Conservation (phyloP, 1,140 invertebrate genomes). For the Goniozus legneri region DNA sequence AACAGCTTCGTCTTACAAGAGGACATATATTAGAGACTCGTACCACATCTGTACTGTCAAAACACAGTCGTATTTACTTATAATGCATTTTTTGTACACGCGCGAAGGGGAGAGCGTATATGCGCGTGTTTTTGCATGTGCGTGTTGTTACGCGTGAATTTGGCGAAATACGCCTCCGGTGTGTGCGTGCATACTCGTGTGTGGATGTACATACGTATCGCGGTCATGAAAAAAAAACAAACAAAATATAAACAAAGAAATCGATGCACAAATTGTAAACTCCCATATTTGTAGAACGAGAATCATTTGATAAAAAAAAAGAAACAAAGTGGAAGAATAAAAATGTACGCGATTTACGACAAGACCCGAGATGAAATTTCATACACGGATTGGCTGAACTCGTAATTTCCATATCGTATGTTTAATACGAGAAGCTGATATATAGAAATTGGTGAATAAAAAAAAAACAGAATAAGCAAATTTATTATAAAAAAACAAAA, state of each 20-base stretch:
- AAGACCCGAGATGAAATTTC: slow-evolving; percentile 7
- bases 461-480: no score
- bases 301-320: no score
- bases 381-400: no score
- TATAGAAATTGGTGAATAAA: no score
- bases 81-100: background rate
- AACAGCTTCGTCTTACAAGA: background rate
- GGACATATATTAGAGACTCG: background rate
- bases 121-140: background rate
- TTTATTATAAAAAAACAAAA: no score
- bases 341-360: slow-evolving; percentile 14
- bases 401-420: no score
- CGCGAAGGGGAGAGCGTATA: background rate
- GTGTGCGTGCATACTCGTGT: no score
- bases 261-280: background rate
- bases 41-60: background rate
- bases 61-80: background rate
- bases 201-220: no score
- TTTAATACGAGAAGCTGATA: no score
- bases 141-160: background rate
- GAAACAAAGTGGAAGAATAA: slow-evolving; percentile 9
- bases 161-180: no score
- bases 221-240: no score
- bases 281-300: background rate
- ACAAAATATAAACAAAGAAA: no score